These are phyloP conservation scores for Malthinus flaveolus DNA, from an alignment of 2,888 invertebrate genomes.

Conservation along the genomic window DNA sequence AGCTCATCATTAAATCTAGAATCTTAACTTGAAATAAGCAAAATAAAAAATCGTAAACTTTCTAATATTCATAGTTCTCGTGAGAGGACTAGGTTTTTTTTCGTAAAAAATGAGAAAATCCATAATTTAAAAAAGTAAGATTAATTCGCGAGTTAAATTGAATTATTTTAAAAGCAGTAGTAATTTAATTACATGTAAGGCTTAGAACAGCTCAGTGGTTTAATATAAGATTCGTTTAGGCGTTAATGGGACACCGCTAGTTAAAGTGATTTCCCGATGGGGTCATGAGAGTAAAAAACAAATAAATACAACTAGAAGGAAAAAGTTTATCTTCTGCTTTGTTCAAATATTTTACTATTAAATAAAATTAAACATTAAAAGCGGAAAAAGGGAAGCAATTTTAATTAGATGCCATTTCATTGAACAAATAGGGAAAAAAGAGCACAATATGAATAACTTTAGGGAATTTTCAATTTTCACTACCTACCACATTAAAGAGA, in stretches of 20 bases:
- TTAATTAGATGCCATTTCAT: no score
- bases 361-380: no score
- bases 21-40: no score
- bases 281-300: conserved; percentile 50
- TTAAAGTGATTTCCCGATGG: conserved; percentile 50
- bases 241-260: conserved; percentile 40
- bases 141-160: not conserved
- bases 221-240: conserved; percentile 37
- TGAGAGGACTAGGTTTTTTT: no score
- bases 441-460: not conserved
- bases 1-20: no score
- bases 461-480: not conserved
- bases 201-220: conserved; percentile 25
- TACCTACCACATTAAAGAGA: not conserved
- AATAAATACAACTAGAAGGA: conserved; percentile 49
- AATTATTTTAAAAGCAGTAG: conserved; percentile 21
- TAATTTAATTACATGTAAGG: conserved; percentile 25
- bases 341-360: conserved; percentile 19
- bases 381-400: conserved; percentile 8
- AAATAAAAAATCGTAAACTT: no score
- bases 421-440: not conserved
- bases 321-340: conserved; percentile 44
- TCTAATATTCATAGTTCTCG: no score
- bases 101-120: no score
- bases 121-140: no score